Evolutionary conservation across 1,140 invertebrate species (phyloP), one percentile per base, ranked within the genome.

Genomic region (Nephotettix cincticeps): DNA sequence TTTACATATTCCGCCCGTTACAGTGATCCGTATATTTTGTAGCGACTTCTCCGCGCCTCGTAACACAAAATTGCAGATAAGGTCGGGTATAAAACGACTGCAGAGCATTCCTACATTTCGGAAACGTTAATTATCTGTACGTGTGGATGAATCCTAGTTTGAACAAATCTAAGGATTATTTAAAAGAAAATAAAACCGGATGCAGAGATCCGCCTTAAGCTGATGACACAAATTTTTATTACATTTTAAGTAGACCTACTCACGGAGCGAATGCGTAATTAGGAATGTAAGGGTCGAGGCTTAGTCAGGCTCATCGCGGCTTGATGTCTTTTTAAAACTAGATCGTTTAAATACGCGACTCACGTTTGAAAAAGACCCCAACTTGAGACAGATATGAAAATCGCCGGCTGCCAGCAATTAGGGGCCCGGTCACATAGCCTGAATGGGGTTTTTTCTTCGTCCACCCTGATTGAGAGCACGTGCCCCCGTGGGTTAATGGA

Each of bases 171-270:
- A 21, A 67, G 64, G 64, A 67, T 67, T 67, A 67, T 43, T 67
- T 45, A 43, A 67, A 67, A 67, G 64, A 67, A 67, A 67, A 67
- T 43, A 43, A 43, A 67, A 67, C 32, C 40, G 64, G 21, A 43
- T 21, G 25, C 19, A 25, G n/a, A 27, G 17, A 65, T n/a, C 36
- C 28, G 21, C 64, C 40, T 43, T 43, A 67, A 27, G 64, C 64
- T 45, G 40, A 67, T 45, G 64, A 67, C 64, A 45, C 64, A 29
- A 67, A 67, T 67, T 67, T 67, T 67, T 67, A 67, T 67, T 67
- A 67, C 64, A 67, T 67, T 67, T 67, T 67, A 67, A 67, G 64
- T 45, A 67, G 32, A 67, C 64, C 64, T 67, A 67, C 40, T 67
- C 64, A 27, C 64, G 6, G 64, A 45, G 64, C 28, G 40, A 67